These are phyloP conservation scores for Drosophila punjabiensis DNA, from an alignment of 1,140 invertebrate species.

Conservation along the genomic window DNA sequence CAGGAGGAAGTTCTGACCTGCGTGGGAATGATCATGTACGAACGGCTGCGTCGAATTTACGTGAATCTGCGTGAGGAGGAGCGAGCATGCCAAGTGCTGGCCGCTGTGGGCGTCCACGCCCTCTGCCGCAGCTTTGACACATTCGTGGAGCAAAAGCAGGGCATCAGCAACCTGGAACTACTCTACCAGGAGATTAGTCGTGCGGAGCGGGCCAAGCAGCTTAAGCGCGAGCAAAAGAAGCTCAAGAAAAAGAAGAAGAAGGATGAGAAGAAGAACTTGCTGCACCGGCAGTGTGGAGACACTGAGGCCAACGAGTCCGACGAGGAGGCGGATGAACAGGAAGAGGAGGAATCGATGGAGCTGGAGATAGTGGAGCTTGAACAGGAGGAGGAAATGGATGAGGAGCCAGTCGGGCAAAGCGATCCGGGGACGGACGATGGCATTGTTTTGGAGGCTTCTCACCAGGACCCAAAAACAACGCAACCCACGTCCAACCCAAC, in stretches of 20 bases:
- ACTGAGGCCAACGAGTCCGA: constrained; percentile 50
- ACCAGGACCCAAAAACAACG: constrained; percentile 18
- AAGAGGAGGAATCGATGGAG: constrained; percentile 36
- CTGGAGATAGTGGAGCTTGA: constrained; percentile 58
- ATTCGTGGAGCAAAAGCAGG: constrained; percentile 94
- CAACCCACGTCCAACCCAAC: constrained; percentile 52
- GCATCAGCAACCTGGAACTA: constrained; percentile 94
- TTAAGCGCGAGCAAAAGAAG: constrained; percentile 94
- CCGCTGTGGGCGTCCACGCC: constrained; percentile 94
- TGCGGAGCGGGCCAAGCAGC: constrained; percentile 93
- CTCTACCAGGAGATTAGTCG: constrained; percentile 92
- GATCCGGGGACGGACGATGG: constrained; percentile 59
- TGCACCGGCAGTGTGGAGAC: constrained; percentile 65
- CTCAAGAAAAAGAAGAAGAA: constrained; percentile 95
- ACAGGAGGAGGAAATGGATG: constrained; percentile 26
- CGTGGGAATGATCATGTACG: constrained; percentile 95
- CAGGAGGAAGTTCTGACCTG: constrained; percentile 98
- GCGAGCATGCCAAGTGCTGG: constrained; percentile 95
- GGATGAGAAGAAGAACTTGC: constrained; percentile 87
- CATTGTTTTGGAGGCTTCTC: constrained; percentile 46
- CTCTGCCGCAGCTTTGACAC: constrained; percentile 95
- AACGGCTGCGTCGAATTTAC: constrained; percentile 93
- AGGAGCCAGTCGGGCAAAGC: constrained; percentile 32
- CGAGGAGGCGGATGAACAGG: constrained; percentile 24
- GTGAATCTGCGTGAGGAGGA: constrained; percentile 95